phyloP scores from a whole-genome alignment of 2,113 vertebrate species.

The Tragelaphus scriptus region DNA sequence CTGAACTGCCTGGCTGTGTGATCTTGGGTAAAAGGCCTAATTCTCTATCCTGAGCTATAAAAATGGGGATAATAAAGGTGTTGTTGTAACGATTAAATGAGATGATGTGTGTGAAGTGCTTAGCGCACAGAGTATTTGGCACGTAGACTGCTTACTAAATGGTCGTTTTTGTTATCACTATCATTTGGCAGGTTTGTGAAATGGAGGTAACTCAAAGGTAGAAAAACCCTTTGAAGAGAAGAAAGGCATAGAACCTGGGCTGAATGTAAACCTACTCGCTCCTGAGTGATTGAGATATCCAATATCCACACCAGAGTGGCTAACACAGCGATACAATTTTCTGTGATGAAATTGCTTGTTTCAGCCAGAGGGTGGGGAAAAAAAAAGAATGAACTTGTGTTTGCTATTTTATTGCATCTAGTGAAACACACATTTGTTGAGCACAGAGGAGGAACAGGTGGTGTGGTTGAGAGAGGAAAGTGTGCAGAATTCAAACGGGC shows the following conservation, averaged over 20 bases:
- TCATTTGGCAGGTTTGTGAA: neutral
- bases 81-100: neutral
- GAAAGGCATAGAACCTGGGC: neutral
- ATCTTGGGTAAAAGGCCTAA: neutral
- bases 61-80: neutral
- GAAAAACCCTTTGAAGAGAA: conserved; percentile 25
- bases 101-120: neutral
- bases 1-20: neutral
- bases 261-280: neutral
- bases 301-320: neutral
- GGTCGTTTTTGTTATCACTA: neutral
- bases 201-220: neutral
- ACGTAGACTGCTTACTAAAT: neutral
- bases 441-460: neutral
- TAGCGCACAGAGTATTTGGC: neutral
- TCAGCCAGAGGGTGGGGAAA: neutral
- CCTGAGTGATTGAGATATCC: neutral
- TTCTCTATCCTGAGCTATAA: neutral
- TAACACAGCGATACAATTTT: conserved; percentile 17
- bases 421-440: neutral
- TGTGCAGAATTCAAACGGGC: neutral
- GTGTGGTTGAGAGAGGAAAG: neutral
- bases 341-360: conserved; percentile 36
- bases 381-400: neutral
- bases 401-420: neutral